Percentiles rank a stretch among this genome's conserved stretches.
Conservation (phyloP, 2,797 vertebrate species). For the Atherinosoma microstoma region DNA sequence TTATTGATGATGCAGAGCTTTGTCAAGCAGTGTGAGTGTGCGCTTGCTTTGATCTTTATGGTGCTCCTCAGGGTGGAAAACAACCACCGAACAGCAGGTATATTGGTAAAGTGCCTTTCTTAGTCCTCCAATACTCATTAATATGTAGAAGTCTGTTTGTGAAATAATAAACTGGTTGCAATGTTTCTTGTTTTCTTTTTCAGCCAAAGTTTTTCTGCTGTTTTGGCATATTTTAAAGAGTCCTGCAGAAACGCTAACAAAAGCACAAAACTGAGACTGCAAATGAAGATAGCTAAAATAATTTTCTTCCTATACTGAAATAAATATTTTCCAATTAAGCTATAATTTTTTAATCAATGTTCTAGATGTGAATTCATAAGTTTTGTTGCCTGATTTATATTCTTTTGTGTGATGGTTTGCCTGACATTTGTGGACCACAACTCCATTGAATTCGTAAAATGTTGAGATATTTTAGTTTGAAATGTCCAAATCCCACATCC, state of each 20-base stretch:
- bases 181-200: background rate
- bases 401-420: too few species aligned
- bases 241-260: background rate
- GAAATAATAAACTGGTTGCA: background rate
- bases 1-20: slow-evolving; percentile 49
- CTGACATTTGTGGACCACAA: too few species aligned
- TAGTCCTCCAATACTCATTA: slow-evolving; percentile 14
- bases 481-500: too few species aligned
- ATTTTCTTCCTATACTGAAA: too few species aligned
- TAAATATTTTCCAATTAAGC: too few species aligned
- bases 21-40: slow-evolving; percentile 37
- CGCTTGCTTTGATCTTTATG: slow-evolving; percentile 33
- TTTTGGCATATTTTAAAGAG: background rate
- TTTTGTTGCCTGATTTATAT: too few species aligned
- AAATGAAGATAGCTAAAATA: too few species aligned
- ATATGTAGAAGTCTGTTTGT: slow-evolving; percentile 13
- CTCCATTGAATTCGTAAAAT: too few species aligned
- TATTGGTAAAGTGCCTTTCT: slow-evolving; percentile 28
- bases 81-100: slow-evolving; percentile 32
- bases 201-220: background rate
- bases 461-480: too few species aligned
- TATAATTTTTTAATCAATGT: too few species aligned
- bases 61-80: slow-evolving; percentile 37
- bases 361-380: too few species aligned
- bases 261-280: too few species aligned